Percentiles rank a stretch among this genome's conserved stretches.
phyloP scores from a whole-genome alignment of 2,888 invertebrate species.

The Euzophera pinguis region DNA sequence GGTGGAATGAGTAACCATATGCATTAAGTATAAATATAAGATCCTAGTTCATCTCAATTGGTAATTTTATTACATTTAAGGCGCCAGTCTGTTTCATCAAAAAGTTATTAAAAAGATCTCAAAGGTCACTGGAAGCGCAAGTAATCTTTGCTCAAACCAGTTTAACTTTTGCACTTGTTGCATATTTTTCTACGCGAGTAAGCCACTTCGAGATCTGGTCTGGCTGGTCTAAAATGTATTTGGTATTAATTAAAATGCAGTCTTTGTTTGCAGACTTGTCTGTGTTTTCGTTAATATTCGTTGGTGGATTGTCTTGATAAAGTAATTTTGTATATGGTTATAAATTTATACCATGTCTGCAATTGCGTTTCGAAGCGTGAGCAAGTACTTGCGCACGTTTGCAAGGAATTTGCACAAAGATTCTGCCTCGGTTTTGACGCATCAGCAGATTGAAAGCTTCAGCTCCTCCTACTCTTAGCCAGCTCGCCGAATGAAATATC shows the following conservation, averaged over 20 bases:
- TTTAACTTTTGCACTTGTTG: constrained; percentile 10
- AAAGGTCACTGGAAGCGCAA: constrained; percentile 13
- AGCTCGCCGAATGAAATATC: constrained; percentile 18
- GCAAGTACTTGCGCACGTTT: neutral
- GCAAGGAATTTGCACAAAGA: constrained; percentile 13
- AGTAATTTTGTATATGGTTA: neutral
- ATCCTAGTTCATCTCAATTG: neutral
- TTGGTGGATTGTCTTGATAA: too few relatives aligned
- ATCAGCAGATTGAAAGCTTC: constrained; percentile 16
- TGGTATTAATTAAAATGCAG: neutral
- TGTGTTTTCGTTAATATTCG: too few relatives aligned
- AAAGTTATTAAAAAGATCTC: constrained; percentile 5
- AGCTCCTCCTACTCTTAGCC: constrained; percentile 16
- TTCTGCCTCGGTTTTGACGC: constrained; percentile 15
- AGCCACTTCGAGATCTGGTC: neutral
- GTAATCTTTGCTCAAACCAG: constrained; percentile 12
- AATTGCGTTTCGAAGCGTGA: too few relatives aligned
- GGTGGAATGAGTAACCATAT: too few relatives aligned
- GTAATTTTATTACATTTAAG: neutral
- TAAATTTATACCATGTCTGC: neutral
- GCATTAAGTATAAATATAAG: neutral
- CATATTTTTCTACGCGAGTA: constrained; percentile 1
- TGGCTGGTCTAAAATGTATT: too few relatives aligned
- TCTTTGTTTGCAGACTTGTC: too few relatives aligned
- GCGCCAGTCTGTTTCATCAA: constrained; percentile 10